These are phyloP conservation scores for Synanthedon myopaeformis DNA, from an alignment of 2,888 invertebrate genomes.

Conservation along the genomic window DNA sequence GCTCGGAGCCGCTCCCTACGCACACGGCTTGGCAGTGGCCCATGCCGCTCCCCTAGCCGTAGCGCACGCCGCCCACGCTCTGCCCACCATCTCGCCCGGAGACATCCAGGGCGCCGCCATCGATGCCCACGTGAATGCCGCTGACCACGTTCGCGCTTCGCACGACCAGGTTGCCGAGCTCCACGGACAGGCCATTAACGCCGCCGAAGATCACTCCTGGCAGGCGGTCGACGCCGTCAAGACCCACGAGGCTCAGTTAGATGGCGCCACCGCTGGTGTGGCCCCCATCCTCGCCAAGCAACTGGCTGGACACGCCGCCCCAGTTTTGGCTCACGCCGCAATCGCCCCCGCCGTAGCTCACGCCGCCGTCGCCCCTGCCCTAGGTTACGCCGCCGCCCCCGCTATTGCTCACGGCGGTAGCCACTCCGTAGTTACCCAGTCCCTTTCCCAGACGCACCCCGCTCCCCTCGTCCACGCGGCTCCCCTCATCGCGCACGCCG, in stretches of 20 bases:
- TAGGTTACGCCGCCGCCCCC: background rate
- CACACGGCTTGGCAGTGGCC: conserved; percentile 15
- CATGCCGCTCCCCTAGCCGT: conserved; percentile 26
- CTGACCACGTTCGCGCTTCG: conserved; percentile 58
- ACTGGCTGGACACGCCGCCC: conserved; percentile 33
- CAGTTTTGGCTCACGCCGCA: conserved; percentile 11
- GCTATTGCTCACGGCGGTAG: conserved; percentile 17
- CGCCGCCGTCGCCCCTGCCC: conserved; percentile 10
- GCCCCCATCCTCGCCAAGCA: conserved; percentile 59
- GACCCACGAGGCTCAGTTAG: conserved; percentile 53
- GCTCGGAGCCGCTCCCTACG: conserved; percentile 24
- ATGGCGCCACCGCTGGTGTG: conserved; percentile 59
- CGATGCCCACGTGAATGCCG: conserved; percentile 56
- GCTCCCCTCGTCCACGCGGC: conserved; percentile 38
- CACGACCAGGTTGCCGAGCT: conserved; percentile 43
- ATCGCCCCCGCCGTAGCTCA: conserved; percentile 11
- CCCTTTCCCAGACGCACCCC: conserved; percentile 52
- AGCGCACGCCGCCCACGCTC: conserved; percentile 29
- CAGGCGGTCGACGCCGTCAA: conserved; percentile 57
- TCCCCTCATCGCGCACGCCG: conserved; percentile 18
- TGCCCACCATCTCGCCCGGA: conserved; percentile 58
- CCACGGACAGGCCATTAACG: conserved; percentile 59
- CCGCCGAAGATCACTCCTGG: conserved; percentile 62
- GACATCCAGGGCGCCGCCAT: conserved; percentile 56
- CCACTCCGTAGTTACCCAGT: conserved; percentile 41